These are phyloP conservation scores for Phengaris alcon DNA, from an alignment of 2,888 invertebrate species.

Conservation along the genomic window DNA sequence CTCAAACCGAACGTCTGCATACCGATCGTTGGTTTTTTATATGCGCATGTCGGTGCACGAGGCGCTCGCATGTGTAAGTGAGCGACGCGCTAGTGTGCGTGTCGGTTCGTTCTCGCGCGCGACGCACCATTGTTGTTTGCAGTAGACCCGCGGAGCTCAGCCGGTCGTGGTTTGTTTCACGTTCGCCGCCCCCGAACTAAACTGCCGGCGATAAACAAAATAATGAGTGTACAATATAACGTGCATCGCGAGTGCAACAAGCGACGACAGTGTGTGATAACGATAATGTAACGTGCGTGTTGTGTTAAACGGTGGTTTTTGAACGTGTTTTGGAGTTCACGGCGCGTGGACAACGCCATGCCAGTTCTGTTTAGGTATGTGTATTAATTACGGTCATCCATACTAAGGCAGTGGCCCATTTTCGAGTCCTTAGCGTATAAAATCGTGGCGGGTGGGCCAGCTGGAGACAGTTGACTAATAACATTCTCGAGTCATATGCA, in stretches of 20 bases:
- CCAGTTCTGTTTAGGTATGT: slow-evolving; percentile 76
- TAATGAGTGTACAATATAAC: slow-evolving; percentile 73
- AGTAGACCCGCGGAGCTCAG: slow-evolving; percentile 68
- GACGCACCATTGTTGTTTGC: slow-evolving; percentile 69
- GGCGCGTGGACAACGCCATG: slow-evolving; percentile 70
- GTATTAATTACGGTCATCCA: slow-evolving; percentile 69
- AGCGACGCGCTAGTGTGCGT: slow-evolving; percentile 53
- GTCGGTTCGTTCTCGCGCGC: slow-evolving; percentile 64
- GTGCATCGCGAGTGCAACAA: slow-evolving; percentile 74
- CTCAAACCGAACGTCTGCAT: slow-evolving; percentile 79
- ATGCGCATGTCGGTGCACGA: slow-evolving; percentile 66
- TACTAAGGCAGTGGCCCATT: slow-evolving; percentile 33
- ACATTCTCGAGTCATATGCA: slow-evolving; percentile 48
- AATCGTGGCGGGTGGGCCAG: slow-evolving; percentile 30
- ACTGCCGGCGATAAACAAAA: slow-evolving; percentile 74
- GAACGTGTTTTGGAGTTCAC: slow-evolving; percentile 67
- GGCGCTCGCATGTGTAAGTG: slow-evolving; percentile 52
- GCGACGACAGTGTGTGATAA: slow-evolving; percentile 76
- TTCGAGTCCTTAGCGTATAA: slow-evolving; percentile 15
- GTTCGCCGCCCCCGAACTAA: slow-evolving; percentile 56
- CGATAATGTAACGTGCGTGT: slow-evolving; percentile 73
- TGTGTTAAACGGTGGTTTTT: slow-evolving; percentile 68
- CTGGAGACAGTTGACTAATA: slow-evolving; percentile 31
- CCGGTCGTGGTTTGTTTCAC: slow-evolving; percentile 54
- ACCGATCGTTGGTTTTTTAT: slow-evolving; percentile 79